These are phyloP conservation scores for Synergus umbraculus DNA, from an alignment of 2,888 invertebrate genomes.

Conservation along the genomic window DNA sequence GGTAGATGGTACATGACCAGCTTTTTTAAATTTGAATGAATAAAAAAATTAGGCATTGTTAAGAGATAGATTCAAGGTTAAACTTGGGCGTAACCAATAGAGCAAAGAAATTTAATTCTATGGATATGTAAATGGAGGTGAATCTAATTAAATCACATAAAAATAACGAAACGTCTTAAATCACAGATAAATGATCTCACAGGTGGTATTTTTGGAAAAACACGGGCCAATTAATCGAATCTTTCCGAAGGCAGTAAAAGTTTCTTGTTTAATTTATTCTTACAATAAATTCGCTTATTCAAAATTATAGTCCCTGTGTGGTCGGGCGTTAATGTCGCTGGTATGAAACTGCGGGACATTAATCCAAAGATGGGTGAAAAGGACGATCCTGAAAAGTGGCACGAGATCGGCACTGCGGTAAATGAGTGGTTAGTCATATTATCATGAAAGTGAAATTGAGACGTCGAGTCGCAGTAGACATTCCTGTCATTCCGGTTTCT, in stretches of 20 bases:
- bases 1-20: too few relatives aligned
- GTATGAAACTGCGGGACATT: conserved; percentile 80
- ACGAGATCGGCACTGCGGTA: conserved; percentile 68
- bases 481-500: conserved; percentile 32
- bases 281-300: conserved; percentile 41
- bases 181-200: not conserved
- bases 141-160: conserved; percentile 12
- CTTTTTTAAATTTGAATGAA: too few relatives aligned
- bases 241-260: conserved; percentile 1
- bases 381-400: conserved; percentile 80
- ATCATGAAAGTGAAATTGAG: conserved; percentile 35
- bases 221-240: conserved; percentile 7
- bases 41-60: too few relatives aligned
- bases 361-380: conserved; percentile 79
- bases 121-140: not conserved
- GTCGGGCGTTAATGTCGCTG: conserved; percentile 83
- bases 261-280: conserved; percentile 25
- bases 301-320: conserved; percentile 80
- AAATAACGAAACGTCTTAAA: not conserved
- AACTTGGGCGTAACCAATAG: too few relatives aligned
- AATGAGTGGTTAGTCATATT: conserved; percentile 62
- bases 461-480: conserved; percentile 17
- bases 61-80: too few relatives aligned
- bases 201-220: conserved; percentile 21
- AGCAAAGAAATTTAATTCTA: not conserved